Evolutionary conservation across 2,113 vertebrate genomes (phyloP).

Genomic region (human): DNA sequence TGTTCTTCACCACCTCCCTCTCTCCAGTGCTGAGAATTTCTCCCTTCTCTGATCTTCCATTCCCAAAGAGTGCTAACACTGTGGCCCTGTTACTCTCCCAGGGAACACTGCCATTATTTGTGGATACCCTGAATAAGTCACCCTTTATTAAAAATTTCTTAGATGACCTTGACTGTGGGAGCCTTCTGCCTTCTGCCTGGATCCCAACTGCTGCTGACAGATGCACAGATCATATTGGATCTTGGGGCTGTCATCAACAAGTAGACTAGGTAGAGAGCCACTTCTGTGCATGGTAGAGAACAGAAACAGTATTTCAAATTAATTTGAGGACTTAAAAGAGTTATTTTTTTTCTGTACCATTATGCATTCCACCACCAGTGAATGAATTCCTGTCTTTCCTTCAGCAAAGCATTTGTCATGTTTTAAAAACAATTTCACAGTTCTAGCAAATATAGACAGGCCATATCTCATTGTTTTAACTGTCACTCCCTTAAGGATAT

Average conservation of each 20-base stretch:
- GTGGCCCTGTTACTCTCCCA: neutral
- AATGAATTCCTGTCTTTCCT: no score
- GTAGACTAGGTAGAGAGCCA: neutral
- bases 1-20: neutral
- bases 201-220: neutral
- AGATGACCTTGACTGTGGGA: fast-evolving
- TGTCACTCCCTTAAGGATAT: no score
- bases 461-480: no score
- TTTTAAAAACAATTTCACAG: no score
- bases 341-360: neutral
- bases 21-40: neutral
- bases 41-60: neutral
- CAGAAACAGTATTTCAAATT: neutral
- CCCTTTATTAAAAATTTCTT: neutral
- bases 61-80: neutral
- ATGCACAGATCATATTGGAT: neutral
- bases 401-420: no score
- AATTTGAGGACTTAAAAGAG: constrained; percentile 1
- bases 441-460: no score
- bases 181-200: neutral
- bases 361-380: no score
- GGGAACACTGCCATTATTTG: neutral
- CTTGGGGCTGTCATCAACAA: neutral
- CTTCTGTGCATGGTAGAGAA: neutral
- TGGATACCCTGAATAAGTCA: neutral